A percentile compares a stretch with the other conserved stretches of the same genome.
These are phyloP conservation scores for Antechinus stuartii DNA, from an alignment of 2,113 vertebrate genomes.

Conservation along the genomic window DNA sequence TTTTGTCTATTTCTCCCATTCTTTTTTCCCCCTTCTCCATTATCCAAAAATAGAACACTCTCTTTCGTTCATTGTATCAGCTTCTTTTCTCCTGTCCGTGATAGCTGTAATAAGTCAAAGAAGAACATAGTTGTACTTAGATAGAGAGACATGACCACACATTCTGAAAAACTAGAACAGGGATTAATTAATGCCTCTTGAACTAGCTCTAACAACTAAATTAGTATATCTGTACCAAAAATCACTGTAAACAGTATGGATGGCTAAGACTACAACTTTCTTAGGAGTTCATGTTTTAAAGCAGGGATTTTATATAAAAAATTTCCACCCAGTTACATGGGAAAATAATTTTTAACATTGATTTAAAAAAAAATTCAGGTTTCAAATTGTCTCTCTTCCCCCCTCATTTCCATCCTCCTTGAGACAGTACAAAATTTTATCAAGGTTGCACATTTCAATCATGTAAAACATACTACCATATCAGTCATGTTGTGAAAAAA, in stretches of 20 bases:
- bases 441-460: not conserved
- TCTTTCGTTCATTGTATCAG: not conserved
- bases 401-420: not conserved
- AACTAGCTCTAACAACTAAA: not conserved
- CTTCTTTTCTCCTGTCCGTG: not conserved
- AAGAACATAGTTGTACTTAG: not conserved
- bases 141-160: not conserved
- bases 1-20: slow-evolving; percentile 17
- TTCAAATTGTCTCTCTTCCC: not conserved
- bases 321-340: not conserved
- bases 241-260: not conserved
- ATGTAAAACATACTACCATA: not conserved
- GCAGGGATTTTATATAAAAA: no score
- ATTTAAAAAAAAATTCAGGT: not conserved
- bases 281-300: slow-evolving; percentile 17
- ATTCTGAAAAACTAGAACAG: not conserved
- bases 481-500: not conserved
- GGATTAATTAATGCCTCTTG: not conserved
- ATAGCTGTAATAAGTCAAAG: not conserved
- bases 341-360: not conserved
- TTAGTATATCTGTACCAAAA: not conserved
- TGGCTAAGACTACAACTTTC: not conserved
- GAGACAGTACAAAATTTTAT: not conserved
- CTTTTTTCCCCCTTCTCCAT: not conserved
- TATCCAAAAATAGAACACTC: not conserved